Base-by-base conservation (phyloP, 92 coral and sea anemone genomes). In the Siderastrea siderea region DNA sequence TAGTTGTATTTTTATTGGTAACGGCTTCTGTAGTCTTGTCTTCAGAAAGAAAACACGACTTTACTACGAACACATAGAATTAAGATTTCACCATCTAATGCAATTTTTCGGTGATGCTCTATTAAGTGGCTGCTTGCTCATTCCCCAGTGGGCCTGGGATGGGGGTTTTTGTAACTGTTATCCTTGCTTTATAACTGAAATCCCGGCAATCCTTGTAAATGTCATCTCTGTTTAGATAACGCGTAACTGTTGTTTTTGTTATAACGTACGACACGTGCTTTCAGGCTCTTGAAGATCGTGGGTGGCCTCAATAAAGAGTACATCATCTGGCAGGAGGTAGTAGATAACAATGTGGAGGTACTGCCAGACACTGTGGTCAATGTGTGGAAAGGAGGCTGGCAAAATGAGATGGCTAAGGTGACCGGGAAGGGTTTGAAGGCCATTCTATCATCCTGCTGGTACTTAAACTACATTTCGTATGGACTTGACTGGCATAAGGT, bases 361-460 rank as follows among this genome's bases (percentile, higher is more conserved):
- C 86, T 78, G 7, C 92, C 94, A 0, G 96, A 98, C 80, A 98
- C 99, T 48, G 98, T 98, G 0, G 98, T 98, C 47, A 95, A 98
- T 82, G 98, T 98, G 11, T 98, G 98, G 98, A 95, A 95, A 65
- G 75, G 87, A 11, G 94, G 96, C 7, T 98, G 99, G 99, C 86
- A 87, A 78, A 76, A 71, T 16, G 98, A 95, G 71, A 93, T 98
- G 91, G 84, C 91, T 2, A 95, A 93, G 66, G 95, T 98, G 67
- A 98, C 99, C 16, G 87, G 90, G 6, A 87, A 91, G 71, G 96
- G 96, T 8, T 80, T 94, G 16, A 90, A 92, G 54, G 93, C 92
- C 55, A 92, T 98, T 66, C 94, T 98, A 0, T 98, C 99, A 9
- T 95, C 99, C 19, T 94, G 96, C 13, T 98, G 99, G 99, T 98